These are phyloP conservation scores for Tachina grossa DNA, from an alignment of 2,888 invertebrate species.

Conservation along the genomic window DNA sequence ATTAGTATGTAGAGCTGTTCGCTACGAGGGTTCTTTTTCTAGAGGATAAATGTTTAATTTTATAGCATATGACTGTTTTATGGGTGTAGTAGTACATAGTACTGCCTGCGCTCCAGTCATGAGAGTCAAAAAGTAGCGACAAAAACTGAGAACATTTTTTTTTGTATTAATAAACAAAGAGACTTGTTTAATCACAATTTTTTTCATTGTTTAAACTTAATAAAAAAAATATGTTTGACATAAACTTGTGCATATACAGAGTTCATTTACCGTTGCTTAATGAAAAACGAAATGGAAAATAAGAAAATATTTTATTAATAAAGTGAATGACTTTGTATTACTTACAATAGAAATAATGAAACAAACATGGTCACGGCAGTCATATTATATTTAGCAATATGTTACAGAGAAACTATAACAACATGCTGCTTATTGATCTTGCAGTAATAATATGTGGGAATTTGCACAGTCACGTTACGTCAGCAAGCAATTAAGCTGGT, in stretches of 20 bases:
- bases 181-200: slow-evolving; percentile 63
- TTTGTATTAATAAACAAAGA: slow-evolving; percentile 63
- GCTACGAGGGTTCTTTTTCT: slow-evolving; percentile 52
- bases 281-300: not conserved
- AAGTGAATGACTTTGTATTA: not conserved
- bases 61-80: slow-evolving; percentile 69
- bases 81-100: slow-evolving; percentile 54
- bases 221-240: slow-evolving; percentile 60
- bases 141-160: slow-evolving; percentile 9
- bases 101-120: slow-evolving; percentile 19
- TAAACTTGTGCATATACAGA: slow-evolving; percentile 27
- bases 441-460: too few species aligned
- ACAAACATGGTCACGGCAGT: too few species aligned
- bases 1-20: slow-evolving; percentile 24
- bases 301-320: not conserved
- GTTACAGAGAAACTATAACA: too few species aligned
- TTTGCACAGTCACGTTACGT: too few species aligned
- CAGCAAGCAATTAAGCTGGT: too few species aligned
- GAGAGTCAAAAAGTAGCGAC: slow-evolving; percentile 27
- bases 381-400: too few species aligned
- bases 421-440: too few species aligned
- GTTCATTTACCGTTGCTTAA: slow-evolving; percentile 50
- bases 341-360: not conserved
- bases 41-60: slow-evolving; percentile 67
- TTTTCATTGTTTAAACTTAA: slow-evolving; percentile 11